Evolutionary conservation across 2,113 vertebrate species (phyloP), one percentile per base, ranked within the genome.

Genomic region (Apodemus speciosus): DNA sequence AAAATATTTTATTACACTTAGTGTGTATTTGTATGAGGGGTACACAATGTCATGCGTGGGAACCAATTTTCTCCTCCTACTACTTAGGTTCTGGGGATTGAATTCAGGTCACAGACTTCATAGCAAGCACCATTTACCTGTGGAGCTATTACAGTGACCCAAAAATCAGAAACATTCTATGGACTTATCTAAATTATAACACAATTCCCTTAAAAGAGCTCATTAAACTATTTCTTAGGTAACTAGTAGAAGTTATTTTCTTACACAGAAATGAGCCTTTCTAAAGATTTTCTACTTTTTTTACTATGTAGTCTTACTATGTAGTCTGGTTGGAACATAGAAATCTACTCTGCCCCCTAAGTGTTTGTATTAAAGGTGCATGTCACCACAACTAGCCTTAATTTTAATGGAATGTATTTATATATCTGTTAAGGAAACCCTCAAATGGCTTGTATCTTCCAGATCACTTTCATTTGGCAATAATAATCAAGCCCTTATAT

Each of bases 121-220:
- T 43, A 60, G n/a, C 23, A 43, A 83, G 40, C 15, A 43, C 60
- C 60, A 35, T 81, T 84, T 49, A 84, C 60, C 40, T 18, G 32
- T 20, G 2, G 18, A 66, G 40, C 60, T 25, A 32, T 46, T 9
- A 49, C 15, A 46, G 9, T 35, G 58, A 64, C 60, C 60, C 16
- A 11, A 88, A 56, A 91, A 76, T 68, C 60, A 85, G 58, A 92
- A 92, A 93, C 51, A 81, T 83, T 58, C 1, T 80, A 87, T 46
- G 79, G 21, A 18, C 89, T 51, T 91, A 6, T 92, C 77, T 92
- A 92, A 92, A 77, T 91, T 93, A 81, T 53, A 32, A 92, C 58
- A 75, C 66, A 91, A 91, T 91, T 89, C 8, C 21, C n/a, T 38
- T 58, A 40, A 93, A 92, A 92, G 40, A 92, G 9, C 2, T 88